A percentile compares a stretch with the other conserved stretches of the same genome.
These are phyloP conservation scores for Spilogale gracilis DNA, from an alignment of 2,113 vertebrate genomes.

Conservation along the genomic window DNA sequence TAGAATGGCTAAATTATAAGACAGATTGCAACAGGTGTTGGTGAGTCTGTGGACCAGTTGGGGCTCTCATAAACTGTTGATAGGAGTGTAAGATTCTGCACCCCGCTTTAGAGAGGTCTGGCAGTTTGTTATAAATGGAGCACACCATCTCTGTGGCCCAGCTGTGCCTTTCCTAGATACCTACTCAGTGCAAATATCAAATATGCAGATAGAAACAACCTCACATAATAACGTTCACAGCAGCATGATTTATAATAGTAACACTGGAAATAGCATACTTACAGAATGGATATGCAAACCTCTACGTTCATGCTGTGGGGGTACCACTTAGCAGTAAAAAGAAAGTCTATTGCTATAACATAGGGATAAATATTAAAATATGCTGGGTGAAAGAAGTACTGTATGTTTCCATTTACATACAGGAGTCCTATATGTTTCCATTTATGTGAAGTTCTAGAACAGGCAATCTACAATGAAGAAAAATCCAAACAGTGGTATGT, in stretches of 20 bases:
- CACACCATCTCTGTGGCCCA: background rate
- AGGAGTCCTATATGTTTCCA: background rate
- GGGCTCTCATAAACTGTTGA: background rate
- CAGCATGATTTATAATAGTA: background rate
- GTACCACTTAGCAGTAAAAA: background rate
- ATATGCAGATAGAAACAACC: background rate
- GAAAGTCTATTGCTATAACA: background rate
- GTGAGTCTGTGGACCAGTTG: background rate
- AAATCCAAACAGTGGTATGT: background rate
- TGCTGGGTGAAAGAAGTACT: background rate
- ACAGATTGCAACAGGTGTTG: background rate
- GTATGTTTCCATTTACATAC: background rate
- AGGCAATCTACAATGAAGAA: background rate
- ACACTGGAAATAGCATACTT: background rate
- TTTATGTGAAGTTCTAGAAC: background rate
- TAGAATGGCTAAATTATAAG: background rate
- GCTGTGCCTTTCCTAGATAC: background rate
- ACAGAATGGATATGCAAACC: background rate
- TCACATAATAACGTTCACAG: background rate
- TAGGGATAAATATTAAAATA: background rate
- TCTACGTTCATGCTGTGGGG: background rate
- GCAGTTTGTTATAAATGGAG: background rate
- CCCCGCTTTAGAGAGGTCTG: background rate
- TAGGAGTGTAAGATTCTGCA: background rate
- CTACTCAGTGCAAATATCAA: background rate